Conservation (phyloP, 2,797 vertebrate species). For the Muscicapa comitata region DNA sequence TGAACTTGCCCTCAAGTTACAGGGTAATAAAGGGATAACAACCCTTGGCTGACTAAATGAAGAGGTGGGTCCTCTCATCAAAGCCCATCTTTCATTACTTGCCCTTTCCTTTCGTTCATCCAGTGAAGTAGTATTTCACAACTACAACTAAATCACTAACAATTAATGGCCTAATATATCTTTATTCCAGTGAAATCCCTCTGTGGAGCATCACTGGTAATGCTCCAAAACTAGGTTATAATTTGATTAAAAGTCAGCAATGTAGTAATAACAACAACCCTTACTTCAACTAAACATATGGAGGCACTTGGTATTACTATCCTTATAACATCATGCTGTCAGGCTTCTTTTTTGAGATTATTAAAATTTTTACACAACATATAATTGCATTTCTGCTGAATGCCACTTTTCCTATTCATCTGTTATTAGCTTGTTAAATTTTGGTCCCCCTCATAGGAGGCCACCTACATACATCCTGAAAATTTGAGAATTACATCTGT, state of each 20-base stretch:
- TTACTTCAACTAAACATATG: neutral
- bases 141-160: neutral
- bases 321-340: neutral
- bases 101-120: neutral
- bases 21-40: conserved; percentile 67
- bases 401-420: neutral
- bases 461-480: neutral
- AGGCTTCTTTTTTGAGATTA: neutral
- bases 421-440: neutral
- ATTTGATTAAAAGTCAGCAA: neutral
- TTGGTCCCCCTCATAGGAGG: neutral
- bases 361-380: neutral
- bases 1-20: conserved; percentile 71
- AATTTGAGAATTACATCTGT: neutral
- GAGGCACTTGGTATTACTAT: neutral
- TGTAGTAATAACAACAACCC: neutral
- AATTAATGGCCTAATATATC: neutral
- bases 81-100: conserved; percentile 7
- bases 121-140: neutral
- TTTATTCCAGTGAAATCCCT: neutral
- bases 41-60: conserved; percentile 54
- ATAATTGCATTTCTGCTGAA: neutral
- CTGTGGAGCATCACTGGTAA: neutral
- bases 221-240: neutral
- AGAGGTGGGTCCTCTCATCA: conserved; percentile 32